These are phyloP conservation scores for Microcebus griseorufus DNA, from an alignment of 2,113 vertebrate species.

Conservation along the genomic window DNA sequence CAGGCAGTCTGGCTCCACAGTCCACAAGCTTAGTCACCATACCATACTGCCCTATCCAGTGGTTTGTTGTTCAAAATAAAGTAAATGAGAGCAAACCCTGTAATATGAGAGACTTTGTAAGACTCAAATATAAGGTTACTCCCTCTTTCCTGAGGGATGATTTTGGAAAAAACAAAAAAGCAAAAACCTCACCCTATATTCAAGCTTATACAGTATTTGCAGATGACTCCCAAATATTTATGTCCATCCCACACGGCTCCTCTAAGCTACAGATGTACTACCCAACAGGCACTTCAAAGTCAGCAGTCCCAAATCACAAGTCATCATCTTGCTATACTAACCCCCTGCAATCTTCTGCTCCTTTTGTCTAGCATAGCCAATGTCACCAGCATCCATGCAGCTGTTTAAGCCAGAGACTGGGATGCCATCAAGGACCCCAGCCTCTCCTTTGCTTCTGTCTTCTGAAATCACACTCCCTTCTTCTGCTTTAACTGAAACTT, in stretches of 20 bases:
- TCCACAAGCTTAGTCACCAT: slow-evolving; percentile 80
- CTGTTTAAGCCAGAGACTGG: slow-evolving; percentile 23
- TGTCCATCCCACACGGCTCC: slow-evolving; percentile 51
- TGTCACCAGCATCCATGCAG: slow-evolving; percentile 9
- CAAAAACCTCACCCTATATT: slow-evolving; percentile 78
- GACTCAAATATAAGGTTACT: slow-evolving; percentile 78
- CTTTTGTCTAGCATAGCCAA: slow-evolving; percentile 9
- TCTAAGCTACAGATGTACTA: slow-evolving; percentile 59
- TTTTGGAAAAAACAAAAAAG: slow-evolving; percentile 79
- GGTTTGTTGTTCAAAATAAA: slow-evolving; percentile 83
- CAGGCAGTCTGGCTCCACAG: slow-evolving; percentile 75
- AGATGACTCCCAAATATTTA: slow-evolving; percentile 79
- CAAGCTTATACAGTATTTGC: slow-evolving; percentile 78
- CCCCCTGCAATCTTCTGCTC: background rate
- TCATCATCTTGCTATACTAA: slow-evolving; percentile 45
- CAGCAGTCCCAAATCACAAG: slow-evolving; percentile 52
- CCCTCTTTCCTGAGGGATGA: slow-evolving; percentile 76
- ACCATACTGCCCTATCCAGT: slow-evolving; percentile 75
- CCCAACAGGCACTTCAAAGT: slow-evolving; percentile 63
- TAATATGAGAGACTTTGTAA: slow-evolving; percentile 80
- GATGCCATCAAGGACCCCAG: background rate
- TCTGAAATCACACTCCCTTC: slow-evolving; percentile 9
- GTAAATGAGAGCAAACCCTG: slow-evolving; percentile 81
- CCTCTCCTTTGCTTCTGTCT: background rate
- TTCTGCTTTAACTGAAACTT: background rate